These are phyloP conservation scores for Drosophila sucinea DNA, from an alignment of 1,140 invertebrate genomes.

Conservation along the genomic window DNA sequence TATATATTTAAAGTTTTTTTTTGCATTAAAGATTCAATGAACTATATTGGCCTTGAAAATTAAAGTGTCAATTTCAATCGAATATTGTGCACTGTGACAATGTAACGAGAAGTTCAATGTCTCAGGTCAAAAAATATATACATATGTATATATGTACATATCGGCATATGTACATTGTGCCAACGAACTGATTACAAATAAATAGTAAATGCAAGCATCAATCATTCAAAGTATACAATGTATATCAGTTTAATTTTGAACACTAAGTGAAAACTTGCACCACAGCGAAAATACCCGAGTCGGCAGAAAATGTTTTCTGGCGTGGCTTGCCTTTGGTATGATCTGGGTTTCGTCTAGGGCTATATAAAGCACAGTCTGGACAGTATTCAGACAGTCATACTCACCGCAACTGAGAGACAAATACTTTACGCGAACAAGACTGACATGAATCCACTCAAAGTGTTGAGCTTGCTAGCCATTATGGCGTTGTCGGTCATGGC, in stretches of 20 bases:
- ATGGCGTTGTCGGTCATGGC: slow-evolving; percentile 55
- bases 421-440: slow-evolving; percentile 2
- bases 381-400: slow-evolving; percentile 48
- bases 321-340: not conserved
- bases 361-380: slow-evolving; percentile 38
- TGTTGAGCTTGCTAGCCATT: slow-evolving; percentile 62
- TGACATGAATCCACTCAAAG: slow-evolving; percentile 68
- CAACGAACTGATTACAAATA: slow-evolving; percentile 30
- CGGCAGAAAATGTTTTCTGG: not conserved
- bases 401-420: slow-evolving; percentile 33
- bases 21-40: slow-evolving; percentile 1
- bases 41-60: slow-evolving; percentile 1
- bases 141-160: not conserved
- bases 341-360: not conserved
- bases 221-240: not conserved
- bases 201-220: slow-evolving; percentile 22
- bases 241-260: not conserved
- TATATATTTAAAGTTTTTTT: no score
- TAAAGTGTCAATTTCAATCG: not conserved
- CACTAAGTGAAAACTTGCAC: not conserved
- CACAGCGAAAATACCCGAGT: not conserved
- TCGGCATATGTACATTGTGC: not conserved
- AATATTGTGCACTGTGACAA: not conserved
- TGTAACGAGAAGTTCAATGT: slow-evolving; percentile 5
- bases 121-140: not conserved